Conservation (phyloP, 2,888 invertebrate species). For the Colletes collaris region DNA sequence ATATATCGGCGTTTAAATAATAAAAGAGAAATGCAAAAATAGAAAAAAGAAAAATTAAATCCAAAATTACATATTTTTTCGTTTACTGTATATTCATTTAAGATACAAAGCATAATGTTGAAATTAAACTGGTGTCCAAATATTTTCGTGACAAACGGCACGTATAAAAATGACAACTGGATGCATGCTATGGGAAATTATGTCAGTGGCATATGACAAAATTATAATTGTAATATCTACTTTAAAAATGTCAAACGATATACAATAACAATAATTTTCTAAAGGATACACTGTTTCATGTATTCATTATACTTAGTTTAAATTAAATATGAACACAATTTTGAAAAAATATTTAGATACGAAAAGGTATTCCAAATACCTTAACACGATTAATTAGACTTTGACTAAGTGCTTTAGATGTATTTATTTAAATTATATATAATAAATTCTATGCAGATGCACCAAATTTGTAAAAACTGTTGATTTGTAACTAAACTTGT, state of each 20-base stretch:
- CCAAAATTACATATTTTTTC: too few species aligned
- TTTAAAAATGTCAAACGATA: slow-evolving; percentile 12
- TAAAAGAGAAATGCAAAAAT: too few species aligned
- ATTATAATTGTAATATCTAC: slow-evolving; percentile 13
- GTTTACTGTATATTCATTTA: too few species aligned
- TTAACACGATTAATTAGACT: slow-evolving; percentile 17
- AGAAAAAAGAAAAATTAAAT: too few species aligned
- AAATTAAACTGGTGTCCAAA: too few species aligned
- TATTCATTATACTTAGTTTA: slow-evolving; percentile 16
- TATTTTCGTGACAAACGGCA: not conserved
- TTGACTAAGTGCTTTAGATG: slow-evolving; percentile 22
- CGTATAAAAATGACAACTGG: slow-evolving; percentile 18
- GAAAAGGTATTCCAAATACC: not conserved
- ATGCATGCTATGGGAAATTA: slow-evolving; percentile 13
- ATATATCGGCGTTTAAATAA: too few species aligned
- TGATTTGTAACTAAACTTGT: slow-evolving; percentile 5
- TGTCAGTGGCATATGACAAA: slow-evolving; percentile 16
- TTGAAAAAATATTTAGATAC: not conserved
- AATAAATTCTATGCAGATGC: slow-evolving; percentile 32
- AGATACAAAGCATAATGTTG: too few species aligned
- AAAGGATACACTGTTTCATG: slow-evolving; percentile 20
- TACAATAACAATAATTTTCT: not conserved
- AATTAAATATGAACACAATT: slow-evolving; percentile 28
- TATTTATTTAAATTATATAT: slow-evolving; percentile 31
- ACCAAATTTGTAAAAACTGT: slow-evolving; percentile 17